Base-by-base conservation (phyloP, 2,113 vertebrate genomes). In the Sakesphorus luctuosus region DNA sequence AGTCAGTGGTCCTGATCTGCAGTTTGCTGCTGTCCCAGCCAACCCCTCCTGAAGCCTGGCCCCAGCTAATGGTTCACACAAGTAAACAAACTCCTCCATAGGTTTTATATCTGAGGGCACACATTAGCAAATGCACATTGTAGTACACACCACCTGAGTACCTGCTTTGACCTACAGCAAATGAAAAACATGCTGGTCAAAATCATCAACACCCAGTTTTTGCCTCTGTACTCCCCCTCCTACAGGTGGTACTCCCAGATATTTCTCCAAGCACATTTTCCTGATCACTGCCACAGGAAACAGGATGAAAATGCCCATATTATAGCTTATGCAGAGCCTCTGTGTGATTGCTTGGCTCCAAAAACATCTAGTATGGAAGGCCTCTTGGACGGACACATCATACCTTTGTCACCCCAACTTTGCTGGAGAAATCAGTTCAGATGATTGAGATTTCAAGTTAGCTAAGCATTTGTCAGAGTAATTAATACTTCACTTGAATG, bases 1-100 rank as follows among this genome's bases (percentile, higher is more conserved):
- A 1, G 28, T 23, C 1, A 1, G 26, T 50, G 66, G 33, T 23
- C 50, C 3, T 3, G 49, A 18, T 61, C 62, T 11, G 4, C 52
- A 52, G 6, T 35, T 78, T 84, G 26, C 43, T 76, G 47, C 77
- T 43, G 0, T 25, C 52, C 23, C 59, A 49, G 24, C 31, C 31
- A 35, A 1, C 6, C 7, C 26, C 62, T 79, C 36, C 65, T 16
- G n/a, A 58, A 58, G 31, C 38, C 75, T 33, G 33, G 24, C n/a
- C 35, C 33, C 9, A 12, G 10, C 9, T 69, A 47, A 58, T 23
- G 13, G 20, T 18, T 69, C 68, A 46, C 25, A 33, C 15, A 17
- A 6, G 53, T 14, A 40, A 49, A 47, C 19, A 40, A 55, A 62
- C n/a, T 62, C 36, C 38, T 63, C 77, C 44, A 13, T 1, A 53